Evolutionary conservation across 92 coral and sea anemone species (phyloP).

Genomic region (Siderastrea radians): DNA sequence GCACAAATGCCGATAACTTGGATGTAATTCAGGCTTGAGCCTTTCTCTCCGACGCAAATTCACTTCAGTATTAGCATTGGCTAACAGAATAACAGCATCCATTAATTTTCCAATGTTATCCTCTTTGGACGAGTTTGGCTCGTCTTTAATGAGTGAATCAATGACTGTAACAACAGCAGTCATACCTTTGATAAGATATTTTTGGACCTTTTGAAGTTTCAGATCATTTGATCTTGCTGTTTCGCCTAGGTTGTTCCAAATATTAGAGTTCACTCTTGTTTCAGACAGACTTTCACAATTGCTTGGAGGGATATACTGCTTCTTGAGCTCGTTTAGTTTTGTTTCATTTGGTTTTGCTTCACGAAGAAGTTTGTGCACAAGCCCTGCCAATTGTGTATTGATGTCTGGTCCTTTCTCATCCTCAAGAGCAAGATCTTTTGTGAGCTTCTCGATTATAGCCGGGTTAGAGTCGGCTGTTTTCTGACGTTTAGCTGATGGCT

Average conservation of each 20-base stretch:
- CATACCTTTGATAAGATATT: conserved; percentile 4
- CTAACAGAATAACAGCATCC: background rate
- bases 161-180: conserved; percentile 25
- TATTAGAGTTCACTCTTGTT: conserved; percentile 1
- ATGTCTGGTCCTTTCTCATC: conserved; percentile 25
- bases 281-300: conserved; percentile 10
- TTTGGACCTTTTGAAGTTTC: conserved; percentile 13
- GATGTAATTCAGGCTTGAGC: conserved; percentile 10
- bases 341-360: conserved; percentile 20
- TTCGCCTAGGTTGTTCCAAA: conserved; percentile 12
- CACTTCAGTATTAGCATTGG: background rate
- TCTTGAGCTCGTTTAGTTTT: conserved; percentile 16
- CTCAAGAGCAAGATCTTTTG: conserved; percentile 12
- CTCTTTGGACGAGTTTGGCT: background rate
- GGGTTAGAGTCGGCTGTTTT: conserved; percentile 6
- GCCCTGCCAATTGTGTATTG: background rate
- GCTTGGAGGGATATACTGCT: conserved; percentile 9
- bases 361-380: conserved; percentile 13
- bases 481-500: background rate
- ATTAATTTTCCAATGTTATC: background rate
- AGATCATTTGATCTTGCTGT: conserved; percentile 4
- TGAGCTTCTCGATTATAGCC: conserved; percentile 12
- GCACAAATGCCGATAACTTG: conserved; percentile 15
- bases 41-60: conserved; percentile 9
- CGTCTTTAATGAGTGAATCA: background rate